A percentile compares a stretch with the other conserved stretches of the same genome.
phyloP scores from a whole-genome alignment of 2,113 vertebrate species.

The Coregonus clupeaformis region DNA sequence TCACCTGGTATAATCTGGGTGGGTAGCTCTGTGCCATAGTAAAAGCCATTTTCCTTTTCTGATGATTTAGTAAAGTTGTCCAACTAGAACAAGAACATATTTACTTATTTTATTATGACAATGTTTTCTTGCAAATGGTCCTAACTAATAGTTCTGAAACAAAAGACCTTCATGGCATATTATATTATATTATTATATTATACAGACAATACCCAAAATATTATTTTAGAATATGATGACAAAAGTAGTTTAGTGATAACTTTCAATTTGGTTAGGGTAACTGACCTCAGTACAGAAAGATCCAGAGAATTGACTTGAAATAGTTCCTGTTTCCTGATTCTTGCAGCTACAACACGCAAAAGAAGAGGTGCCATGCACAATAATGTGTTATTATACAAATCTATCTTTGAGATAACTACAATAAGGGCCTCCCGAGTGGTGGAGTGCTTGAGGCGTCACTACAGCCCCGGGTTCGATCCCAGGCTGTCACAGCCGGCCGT shows the following conservation, averaged over 20 bases:
- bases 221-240: too few species aligned
- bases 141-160: not conserved
- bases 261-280: not conserved
- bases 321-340: slow-evolving; percentile 43
- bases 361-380: not conserved
- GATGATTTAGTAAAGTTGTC: slow-evolving; percentile 50
- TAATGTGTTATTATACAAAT: not conserved
- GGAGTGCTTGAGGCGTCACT: too few species aligned
- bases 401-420: too few species aligned
- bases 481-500: too few species aligned
- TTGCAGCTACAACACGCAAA: slow-evolving; percentile 59
- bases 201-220: too few species aligned
- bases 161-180: not conserved
- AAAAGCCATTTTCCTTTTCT: slow-evolving; percentile 40
- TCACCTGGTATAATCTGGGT: slow-evolving; percentile 49
- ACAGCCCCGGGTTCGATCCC: too few species aligned
- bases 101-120: not conserved
- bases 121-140: slow-evolving; percentile 3
- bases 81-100: slow-evolving; percentile 53
- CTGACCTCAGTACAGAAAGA: slow-evolving; percentile 70
- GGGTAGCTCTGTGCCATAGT: slow-evolving; percentile 49
- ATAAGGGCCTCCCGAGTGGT: too few species aligned
- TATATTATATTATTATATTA: too few species aligned
- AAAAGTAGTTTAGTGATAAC: too few species aligned
- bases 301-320: slow-evolving; percentile 51